Conservation (phyloP, 2,113 vertebrate genomes). For the Pseudonaja textilis region DNA sequence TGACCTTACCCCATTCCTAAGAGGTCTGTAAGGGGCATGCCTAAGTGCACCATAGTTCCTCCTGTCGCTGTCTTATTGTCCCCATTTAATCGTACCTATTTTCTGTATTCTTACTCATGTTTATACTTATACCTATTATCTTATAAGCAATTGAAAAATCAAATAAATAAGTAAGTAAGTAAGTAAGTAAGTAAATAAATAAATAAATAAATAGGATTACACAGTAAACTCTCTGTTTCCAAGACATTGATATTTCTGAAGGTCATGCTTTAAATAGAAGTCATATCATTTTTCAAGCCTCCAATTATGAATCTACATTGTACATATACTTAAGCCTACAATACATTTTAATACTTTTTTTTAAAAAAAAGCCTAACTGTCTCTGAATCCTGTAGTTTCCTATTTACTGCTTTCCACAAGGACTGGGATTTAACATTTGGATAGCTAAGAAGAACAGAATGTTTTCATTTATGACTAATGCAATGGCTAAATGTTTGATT, state of each 20-base stretch:
- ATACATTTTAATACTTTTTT: constrained; percentile 42
- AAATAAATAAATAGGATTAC: background rate
- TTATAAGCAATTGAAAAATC: too few species aligned
- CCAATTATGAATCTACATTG: constrained; percentile 20
- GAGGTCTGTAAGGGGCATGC: too few species aligned
- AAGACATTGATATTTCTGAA: background rate
- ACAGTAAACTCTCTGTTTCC: background rate
- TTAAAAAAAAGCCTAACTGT: constrained; percentile 19
- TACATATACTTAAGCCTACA: constrained; percentile 11
- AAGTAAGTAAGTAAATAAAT: too few species aligned
- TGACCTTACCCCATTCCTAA: too few species aligned
- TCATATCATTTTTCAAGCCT: constrained; percentile 21
- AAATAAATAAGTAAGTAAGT: too few species aligned
- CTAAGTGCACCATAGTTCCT: too few species aligned
- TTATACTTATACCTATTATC: too few species aligned
- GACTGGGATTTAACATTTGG: constrained; percentile 56
- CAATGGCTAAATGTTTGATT: constrained; percentile 49
- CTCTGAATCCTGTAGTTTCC: constrained; percentile 22
- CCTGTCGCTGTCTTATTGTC: too few species aligned
- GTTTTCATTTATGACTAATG: constrained; percentile 56
- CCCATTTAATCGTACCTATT: too few species aligned
- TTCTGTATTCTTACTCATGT: too few species aligned
- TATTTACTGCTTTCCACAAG: constrained; percentile 49
- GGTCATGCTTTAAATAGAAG: constrained; percentile 19
- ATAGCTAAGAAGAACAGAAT: constrained; percentile 64